These are phyloP conservation scores for human DNA, from an alignment of 2,113 vertebrate genomes.

Conservation along the genomic window DNA sequence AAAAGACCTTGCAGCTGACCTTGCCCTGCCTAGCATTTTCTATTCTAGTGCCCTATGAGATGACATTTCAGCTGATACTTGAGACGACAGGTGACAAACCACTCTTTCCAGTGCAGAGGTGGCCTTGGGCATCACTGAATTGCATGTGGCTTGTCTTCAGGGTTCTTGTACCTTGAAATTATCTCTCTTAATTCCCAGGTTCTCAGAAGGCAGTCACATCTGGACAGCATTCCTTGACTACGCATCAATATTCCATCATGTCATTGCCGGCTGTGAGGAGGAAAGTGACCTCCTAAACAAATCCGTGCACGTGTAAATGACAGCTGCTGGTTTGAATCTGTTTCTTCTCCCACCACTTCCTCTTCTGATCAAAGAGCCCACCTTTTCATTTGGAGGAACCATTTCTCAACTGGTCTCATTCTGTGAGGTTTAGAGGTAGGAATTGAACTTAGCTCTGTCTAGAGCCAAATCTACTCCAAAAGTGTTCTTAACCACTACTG, in stretches of 20 bases:
- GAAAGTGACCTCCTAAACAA: too few relatives aligned
- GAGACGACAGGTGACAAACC: neutral
- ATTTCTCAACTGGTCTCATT: neutral
- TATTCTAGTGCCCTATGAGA: neutral
- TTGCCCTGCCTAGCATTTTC: neutral
- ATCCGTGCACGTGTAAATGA: fast-evolving
- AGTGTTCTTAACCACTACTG: neutral
- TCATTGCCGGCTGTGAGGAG: neutral
- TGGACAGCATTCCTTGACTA: neutral
- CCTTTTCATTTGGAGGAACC: neutral
- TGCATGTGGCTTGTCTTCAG: neutral
- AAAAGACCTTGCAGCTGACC: neutral
- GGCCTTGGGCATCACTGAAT: neutral
- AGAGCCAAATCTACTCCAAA: neutral
- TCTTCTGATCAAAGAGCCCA: neutral
- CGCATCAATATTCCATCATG: neutral
- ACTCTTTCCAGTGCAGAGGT: too few relatives aligned
- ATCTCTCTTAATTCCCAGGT: neutral
- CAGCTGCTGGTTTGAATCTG: neutral
- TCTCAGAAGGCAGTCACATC: neutral
- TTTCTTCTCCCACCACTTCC: neutral
- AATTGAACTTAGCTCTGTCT: neutral
- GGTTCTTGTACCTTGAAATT: neutral
- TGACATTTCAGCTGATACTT: neutral
- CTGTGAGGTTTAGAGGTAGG: neutral